Evolutionary conservation across 1,140 invertebrate species (phyloP), one percentile per base, ranked within the genome.

Genomic region (Gryllus bimaculatus): DNA sequence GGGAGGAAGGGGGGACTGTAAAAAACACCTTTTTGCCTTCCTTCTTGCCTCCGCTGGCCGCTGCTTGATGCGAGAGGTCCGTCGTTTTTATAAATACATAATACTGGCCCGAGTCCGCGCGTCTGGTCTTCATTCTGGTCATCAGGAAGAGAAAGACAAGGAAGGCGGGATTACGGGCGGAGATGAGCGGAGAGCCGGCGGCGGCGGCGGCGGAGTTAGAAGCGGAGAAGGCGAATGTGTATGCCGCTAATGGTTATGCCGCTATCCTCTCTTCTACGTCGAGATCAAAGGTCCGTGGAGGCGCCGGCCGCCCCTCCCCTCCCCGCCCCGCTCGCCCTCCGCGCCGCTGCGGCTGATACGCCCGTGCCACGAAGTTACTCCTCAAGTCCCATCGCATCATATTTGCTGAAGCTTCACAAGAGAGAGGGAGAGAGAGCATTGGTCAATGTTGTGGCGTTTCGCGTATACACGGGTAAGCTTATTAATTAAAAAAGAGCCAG

Each of bases 71-170:
- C 54, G 54, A 2, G 54, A 66, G 54, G 54, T 66, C 54, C 54
- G 54, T 66, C 54, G 54, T 66, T 66, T 66, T 66, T 66, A 66
- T 66, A 66, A 66, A 66, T 66, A 66, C 54, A 66, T 66, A 66
- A 66, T 66, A 66, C 54, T 18, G 10, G 54, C 18, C 54, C 26
- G 54, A 18, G 54, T 13, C 10, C 54, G 54, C 10, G 18, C 54
- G 54, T 66, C 54, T 66, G 54, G 54, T 66, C 54, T 66, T 66
- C 54, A 66, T 66, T 66, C 54, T 66, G 54, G 54, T 66, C 54
- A 66, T 66, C 54, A 66, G 54, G 54, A 66, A 7, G 54, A 66
- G 54, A 66, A 66, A 66, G 54, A 66, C 54, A 66, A 66, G 54
- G 54, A 66, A 66, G 54, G 54, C 54, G 54, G 54, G 54, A 66